A percentile compares a stretch with the other conserved stretches of the same genome.
phyloP scores from a whole-genome alignment of 2,888 invertebrate genomes.

The Tupiocoris notatus region DNA sequence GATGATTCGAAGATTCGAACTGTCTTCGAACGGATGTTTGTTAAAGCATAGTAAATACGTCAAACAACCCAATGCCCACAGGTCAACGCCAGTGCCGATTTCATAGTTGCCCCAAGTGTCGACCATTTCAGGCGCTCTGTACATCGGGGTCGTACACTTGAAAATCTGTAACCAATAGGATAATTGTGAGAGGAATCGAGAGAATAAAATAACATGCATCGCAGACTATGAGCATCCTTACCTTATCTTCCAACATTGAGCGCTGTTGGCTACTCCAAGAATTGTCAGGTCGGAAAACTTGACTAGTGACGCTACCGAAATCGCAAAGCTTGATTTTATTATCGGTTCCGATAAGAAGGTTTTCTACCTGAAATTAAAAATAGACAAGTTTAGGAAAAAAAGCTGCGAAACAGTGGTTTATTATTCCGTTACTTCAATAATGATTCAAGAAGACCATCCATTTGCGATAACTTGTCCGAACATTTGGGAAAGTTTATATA shows the following conservation, averaged over 20 bases:
- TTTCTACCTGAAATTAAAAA: conserved; percentile 77
- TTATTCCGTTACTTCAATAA: no score
- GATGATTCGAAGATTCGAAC: conserved; percentile 87
- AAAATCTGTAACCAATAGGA: conserved; percentile 60
- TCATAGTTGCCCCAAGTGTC: conserved; percentile 96
- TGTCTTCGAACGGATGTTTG: conserved; percentile 95
- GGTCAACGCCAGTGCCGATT: conserved; percentile 85
- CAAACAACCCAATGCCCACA: conserved; percentile 97
- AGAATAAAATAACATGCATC: no score
- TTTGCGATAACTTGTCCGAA: no score
- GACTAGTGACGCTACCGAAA: conserved; percentile 92
- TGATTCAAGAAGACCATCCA: no score
- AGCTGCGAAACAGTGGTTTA: no score
- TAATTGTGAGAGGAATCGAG: no score
- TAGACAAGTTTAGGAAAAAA: no score
- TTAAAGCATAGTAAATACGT: conserved; percentile 88
- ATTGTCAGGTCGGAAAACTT: conserved; percentile 76
- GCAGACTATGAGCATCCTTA: conserved; percentile 57
- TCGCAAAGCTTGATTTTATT: conserved; percentile 92
- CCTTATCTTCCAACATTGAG: conserved; percentile 89
- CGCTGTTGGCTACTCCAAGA: conserved; percentile 92
- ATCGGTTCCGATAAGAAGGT: conserved; percentile 82
- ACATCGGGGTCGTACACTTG: conserved; percentile 86
- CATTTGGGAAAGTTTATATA: no score
- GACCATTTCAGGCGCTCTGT: conserved; percentile 96